Percentiles rank a stretch among this genome's conserved stretches.
phyloP scores from a whole-genome alignment of 2,888 invertebrate species.

The Cryptocheilus praepositus region DNA sequence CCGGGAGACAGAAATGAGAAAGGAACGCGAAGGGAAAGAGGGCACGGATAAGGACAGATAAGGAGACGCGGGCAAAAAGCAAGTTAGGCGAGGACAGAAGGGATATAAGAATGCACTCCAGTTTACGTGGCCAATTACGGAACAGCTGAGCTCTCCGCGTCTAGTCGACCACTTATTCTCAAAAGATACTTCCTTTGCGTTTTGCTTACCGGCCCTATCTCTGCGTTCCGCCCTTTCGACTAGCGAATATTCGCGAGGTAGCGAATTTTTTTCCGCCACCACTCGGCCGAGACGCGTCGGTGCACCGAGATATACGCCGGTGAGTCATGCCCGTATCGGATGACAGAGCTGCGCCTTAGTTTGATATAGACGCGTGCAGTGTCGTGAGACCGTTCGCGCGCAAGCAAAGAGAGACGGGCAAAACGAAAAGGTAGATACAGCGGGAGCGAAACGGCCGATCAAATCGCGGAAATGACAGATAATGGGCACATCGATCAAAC shows the following conservation, averaged over 20 bases:
- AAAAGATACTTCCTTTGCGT: conserved; percentile 48
- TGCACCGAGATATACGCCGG: conserved; percentile 9
- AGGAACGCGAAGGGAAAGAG: background rate
- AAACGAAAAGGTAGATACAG: background rate
- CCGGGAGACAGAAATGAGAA: conserved; percentile 33
- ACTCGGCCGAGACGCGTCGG: conserved; percentile 20
- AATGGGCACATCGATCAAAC: conserved; percentile 21
- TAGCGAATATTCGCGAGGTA: conserved; percentile 31
- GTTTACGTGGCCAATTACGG: conserved; percentile 54
- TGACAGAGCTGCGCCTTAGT: conserved; percentile 47
- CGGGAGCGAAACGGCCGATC: conserved; percentile 18
- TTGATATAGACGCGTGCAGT: conserved; percentile 36
- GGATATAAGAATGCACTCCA: conserved; percentile 51
- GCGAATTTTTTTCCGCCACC: conserved; percentile 31
- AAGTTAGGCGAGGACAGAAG: conserved; percentile 3
- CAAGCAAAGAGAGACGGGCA: background rate
- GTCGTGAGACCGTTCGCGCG: conserved; percentile 20
- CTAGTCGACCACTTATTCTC: conserved; percentile 41
- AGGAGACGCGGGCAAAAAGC: background rate
- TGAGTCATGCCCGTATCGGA: conserved; percentile 43
- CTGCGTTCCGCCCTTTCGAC: conserved; percentile 26
- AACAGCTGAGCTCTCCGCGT: conserved; percentile 42
- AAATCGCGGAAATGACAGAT: conserved; percentile 32
- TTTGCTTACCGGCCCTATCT: conserved; percentile 42
- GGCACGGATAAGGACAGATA: background rate